Conservation (phyloP, 2,888 invertebrate genomes). For the Zhengitettix transpicula region DNA sequence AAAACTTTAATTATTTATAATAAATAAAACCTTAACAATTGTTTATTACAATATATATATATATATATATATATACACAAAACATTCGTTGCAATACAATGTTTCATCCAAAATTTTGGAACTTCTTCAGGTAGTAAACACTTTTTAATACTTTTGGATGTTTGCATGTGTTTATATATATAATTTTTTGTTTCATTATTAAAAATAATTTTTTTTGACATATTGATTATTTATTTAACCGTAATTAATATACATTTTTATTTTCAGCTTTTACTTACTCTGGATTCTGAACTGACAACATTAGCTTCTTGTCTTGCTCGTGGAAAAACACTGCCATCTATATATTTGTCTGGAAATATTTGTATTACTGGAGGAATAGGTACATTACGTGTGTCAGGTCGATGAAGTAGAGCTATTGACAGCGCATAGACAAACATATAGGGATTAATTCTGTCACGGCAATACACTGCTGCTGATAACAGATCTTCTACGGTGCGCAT, state of each 20-base stretch:
- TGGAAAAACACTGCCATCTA: slow-evolving; percentile 55
- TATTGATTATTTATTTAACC: not conserved
- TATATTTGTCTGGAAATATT: slow-evolving; percentile 66
- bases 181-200: not conserved
- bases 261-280: slow-evolving; percentile 30
- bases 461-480: slow-evolving; percentile 48
- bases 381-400: slow-evolving; percentile 50
- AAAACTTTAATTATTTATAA: too few relatives aligned
- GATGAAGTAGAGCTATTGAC: slow-evolving; percentile 58
- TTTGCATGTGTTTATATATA: not conserved
- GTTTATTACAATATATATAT: too few relatives aligned
- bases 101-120: too few relatives aligned
- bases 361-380: slow-evolving; percentile 57
- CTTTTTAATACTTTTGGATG: not conserved
- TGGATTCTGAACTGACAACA: slow-evolving; percentile 40
- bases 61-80: too few relatives aligned
- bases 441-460: slow-evolving; percentile 59
- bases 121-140: too few relatives aligned
- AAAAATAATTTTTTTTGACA: not conserved
- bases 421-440: slow-evolving; percentile 65
- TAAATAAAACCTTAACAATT: not conserved
- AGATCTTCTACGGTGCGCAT: slow-evolving; percentile 38
- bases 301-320: slow-evolving; percentile 51
- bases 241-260: too few relatives aligned
- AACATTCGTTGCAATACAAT: too few relatives aligned